Evolutionary conservation across 2,888 invertebrate species (phyloP).

Genomic region (Anodontia alba): DNA sequence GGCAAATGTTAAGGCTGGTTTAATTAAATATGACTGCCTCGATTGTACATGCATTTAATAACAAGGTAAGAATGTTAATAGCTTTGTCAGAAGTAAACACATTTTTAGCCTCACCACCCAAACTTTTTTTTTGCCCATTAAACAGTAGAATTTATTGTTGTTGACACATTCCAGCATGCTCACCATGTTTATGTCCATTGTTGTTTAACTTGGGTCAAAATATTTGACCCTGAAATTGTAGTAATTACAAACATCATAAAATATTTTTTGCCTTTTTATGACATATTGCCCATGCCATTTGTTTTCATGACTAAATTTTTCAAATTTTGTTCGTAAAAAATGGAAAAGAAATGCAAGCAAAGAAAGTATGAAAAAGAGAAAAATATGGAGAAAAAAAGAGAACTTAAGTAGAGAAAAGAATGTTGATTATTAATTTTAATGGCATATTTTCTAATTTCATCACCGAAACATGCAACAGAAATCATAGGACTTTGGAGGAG

Average conservation of each 20-base stretch:
- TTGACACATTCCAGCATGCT: not conserved
- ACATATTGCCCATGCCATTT: not conserved
- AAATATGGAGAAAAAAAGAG: too few species aligned
- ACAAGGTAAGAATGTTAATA: constrained; percentile 9
- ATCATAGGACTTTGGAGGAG: too few species aligned
- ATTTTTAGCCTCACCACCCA: not conserved
- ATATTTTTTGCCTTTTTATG: constrained; percentile 22
- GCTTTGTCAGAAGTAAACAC: not conserved
- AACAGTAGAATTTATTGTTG: not conserved
- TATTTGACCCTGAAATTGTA: constrained; percentile 13
- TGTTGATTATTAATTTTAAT: too few species aligned
- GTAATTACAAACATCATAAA: constrained; percentile 28
- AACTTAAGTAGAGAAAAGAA: too few species aligned
- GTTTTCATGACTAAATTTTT: not conserved
- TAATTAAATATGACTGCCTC: too few species aligned
- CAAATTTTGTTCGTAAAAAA: too few species aligned
- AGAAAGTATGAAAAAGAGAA: too few species aligned
- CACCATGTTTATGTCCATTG: constrained; percentile 22
- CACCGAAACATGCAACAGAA: too few species aligned
- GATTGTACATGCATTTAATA: constrained; percentile 7
- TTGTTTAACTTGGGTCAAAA: constrained; percentile 33
- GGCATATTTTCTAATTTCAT: too few species aligned
- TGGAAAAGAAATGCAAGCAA: too few species aligned
- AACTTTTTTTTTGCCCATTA: not conserved
- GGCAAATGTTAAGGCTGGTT: too few species aligned